Evolutionary conservation across 2,797 vertebrate genomes (phyloP), one percentile per base, ranked within the genome.

Genomic region (Eupleurogrammus muticus): DNA sequence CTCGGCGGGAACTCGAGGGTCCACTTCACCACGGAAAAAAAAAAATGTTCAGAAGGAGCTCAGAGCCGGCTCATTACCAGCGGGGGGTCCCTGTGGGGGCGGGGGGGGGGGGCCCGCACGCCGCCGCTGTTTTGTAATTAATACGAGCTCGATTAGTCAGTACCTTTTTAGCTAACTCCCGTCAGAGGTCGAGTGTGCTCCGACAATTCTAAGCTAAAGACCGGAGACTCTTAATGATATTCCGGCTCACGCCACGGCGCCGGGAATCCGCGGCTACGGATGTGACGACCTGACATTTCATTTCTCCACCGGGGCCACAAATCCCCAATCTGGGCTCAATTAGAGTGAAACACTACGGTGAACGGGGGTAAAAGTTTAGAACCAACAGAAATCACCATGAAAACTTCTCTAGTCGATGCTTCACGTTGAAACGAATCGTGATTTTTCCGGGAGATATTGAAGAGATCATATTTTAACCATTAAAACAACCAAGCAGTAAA

Each of bases 21-120:
- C 69, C 81, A 80, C 78, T 74, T 70, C 54, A 65, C 77, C 72
- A 71, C 40, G 9, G 17, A 66, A 56, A 59, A 75, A 64, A 67
- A 63, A 71, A 69, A 73, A 75, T 81, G 84, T 81, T 80, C 77
- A 63, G 60, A 57, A 77, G 21, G 28, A 17, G 70, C 77, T 61
- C n/a, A n/a, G n/a, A n/a, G n/a, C n/a, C n/a, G 34, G 76, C 85
- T 92, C 93, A 93, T 93, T 93, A 91, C 82, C 54, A 50, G 69
- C 21, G 14, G 57, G 68, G 78, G 57, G 57, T 63, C 78, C 69
- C 80, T 5, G 2, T n/a, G n/a, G n/a, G n/a, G n/a, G n/a, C n/a
- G 2, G 50, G 17, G 50, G 36, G 50, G 21, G 38, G 1, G 50
- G 63, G 63, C 54, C 32, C 48, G 52, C 56, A 68, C 55, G 47